Percentiles rank a stretch among this genome's conserved stretches.
Conservation (phyloP, 23 tunicate genomes). For the Phallusia fumigata region DNA sequence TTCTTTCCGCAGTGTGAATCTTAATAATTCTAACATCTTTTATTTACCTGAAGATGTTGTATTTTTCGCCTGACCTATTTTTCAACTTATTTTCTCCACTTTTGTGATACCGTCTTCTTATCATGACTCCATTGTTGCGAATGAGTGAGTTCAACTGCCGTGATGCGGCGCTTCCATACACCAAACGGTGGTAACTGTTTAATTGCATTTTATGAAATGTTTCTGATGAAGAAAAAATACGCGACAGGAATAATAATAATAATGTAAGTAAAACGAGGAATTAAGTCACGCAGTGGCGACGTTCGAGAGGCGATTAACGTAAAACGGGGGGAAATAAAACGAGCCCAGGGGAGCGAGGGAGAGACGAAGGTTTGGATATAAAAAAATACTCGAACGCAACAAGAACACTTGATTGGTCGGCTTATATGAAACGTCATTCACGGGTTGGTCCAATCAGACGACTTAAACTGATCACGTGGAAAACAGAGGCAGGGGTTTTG, state of each 20-base stretch:
- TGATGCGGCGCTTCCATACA: no score
- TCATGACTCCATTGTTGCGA: no score
- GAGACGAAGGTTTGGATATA: slow-evolving; percentile 1
- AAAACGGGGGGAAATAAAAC: not conserved
- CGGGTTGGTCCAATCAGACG: not conserved
- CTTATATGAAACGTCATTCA: slow-evolving; percentile 7
- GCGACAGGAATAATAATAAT: slow-evolving; percentile 12
- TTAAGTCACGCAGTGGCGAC: not conserved
- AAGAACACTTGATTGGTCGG: slow-evolving; percentile 13
- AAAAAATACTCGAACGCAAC: slow-evolving; percentile 10
- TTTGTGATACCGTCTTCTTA: no score
- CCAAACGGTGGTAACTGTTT: not conserved
- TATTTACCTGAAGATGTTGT: no score
- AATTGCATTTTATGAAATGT: slow-evolving; percentile 8
- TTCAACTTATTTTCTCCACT: no score
- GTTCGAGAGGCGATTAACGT: not conserved
- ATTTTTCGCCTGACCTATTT: no score
- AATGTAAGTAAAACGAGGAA: slow-evolving; percentile 1
- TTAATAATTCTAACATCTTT: no score
- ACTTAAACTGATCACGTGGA: not conserved
- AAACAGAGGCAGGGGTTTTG: not conserved
- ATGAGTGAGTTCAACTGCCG: no score
- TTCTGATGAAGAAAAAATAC: slow-evolving; percentile 10
- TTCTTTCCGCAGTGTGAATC: no score
- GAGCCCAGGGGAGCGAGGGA: not conserved